phyloP scores from a whole-genome alignment of 2,113 vertebrate genomes.

The Xenus cinereus region DNA sequence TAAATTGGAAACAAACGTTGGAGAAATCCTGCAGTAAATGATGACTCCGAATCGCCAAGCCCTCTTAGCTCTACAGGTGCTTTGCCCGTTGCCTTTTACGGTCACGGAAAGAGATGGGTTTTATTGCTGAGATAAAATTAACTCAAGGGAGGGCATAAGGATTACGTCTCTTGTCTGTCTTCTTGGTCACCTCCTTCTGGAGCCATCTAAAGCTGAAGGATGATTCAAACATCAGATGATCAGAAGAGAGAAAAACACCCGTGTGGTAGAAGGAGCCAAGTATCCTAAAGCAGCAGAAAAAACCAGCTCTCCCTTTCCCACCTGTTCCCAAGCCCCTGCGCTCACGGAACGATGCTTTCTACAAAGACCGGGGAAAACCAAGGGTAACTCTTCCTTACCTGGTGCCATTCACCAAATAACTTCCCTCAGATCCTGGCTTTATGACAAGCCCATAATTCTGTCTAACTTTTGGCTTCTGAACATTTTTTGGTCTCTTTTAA shows the following conservation, averaged over 20 bases:
- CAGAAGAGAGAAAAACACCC: background rate
- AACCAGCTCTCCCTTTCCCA: background rate
- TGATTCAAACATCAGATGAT: background rate
- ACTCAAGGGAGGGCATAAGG: background rate
- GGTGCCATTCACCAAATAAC: background rate
- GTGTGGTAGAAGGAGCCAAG: background rate
- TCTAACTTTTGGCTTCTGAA: background rate
- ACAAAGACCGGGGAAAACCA: background rate
- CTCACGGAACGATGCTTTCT: background rate
- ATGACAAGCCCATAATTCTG: background rate
- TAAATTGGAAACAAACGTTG: background rate
- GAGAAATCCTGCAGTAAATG: background rate
- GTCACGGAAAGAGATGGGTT: background rate
- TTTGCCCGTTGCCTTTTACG: background rate
- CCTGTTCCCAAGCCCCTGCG: fast-evolving
- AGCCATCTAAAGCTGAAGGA: background rate
- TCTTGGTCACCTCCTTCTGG: background rate
- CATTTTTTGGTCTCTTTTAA: background rate
- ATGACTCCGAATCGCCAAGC: background rate
- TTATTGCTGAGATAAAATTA: background rate
- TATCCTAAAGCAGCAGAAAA: background rate
- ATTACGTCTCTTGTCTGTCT: background rate
- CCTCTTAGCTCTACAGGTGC: background rate
- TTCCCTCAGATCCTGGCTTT: background rate
- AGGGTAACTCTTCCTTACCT: background rate